Evolutionary conservation across 2,797 vertebrate genomes (phyloP).

Genomic region (Pangasius sanitwongsei): DNA sequence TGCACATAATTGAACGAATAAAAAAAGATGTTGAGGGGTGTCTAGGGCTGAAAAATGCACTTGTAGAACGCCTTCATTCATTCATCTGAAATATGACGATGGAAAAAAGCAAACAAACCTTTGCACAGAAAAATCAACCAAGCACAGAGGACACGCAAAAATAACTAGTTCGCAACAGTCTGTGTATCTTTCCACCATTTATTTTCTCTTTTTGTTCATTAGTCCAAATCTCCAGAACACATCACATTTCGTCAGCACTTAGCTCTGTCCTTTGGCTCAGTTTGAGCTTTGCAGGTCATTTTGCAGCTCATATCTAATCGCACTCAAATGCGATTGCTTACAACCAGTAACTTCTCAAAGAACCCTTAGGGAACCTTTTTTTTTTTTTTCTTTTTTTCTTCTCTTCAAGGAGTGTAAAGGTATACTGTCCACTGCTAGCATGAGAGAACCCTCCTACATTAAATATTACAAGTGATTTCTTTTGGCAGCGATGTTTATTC

Average conservation of each 20-base stretch:
- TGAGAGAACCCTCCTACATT: background rate
- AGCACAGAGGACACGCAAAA: background rate
- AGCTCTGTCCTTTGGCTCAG: background rate
- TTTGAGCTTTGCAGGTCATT: background rate
- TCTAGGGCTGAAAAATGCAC: background rate
- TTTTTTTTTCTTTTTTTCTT: too few species aligned
- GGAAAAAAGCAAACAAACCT: background rate
- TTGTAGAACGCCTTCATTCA: background rate
- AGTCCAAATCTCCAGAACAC: background rate
- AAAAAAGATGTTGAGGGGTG: background rate
- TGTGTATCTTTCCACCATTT: background rate
- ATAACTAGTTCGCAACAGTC: background rate
- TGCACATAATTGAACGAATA: background rate
- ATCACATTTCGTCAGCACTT: background rate
- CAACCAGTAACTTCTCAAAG: background rate
- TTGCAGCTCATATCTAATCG: background rate
- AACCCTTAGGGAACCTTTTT: too few species aligned
- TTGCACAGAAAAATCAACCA: background rate
- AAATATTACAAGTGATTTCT: too few species aligned
- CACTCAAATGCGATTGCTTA: background rate
- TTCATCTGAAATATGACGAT: background rate
- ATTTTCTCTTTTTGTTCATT: background rate
- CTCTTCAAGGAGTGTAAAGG: too few species aligned
- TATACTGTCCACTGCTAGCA: background rate
- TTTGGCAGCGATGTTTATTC: too few species aligned